phyloP scores from a whole-genome alignment of 2,888 invertebrate species.

The Ernsta delagoae region DNA sequence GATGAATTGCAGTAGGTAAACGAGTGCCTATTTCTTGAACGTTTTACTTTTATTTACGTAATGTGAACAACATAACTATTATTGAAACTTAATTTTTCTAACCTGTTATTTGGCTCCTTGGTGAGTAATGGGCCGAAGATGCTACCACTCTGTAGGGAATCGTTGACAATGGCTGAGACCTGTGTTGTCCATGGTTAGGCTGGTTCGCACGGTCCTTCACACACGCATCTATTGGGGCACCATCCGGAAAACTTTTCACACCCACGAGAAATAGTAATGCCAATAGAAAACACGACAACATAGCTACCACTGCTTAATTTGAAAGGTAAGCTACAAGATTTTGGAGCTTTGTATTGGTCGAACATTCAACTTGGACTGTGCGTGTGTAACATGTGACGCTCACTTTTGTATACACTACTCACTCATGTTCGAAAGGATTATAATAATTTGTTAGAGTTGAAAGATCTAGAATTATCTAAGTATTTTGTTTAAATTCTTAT shows the following conservation, averaged over 20 bases:
- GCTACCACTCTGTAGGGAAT: constrained; percentile 89
- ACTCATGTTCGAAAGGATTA: constrained; percentile 68
- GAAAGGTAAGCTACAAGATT: constrained; percentile 13
- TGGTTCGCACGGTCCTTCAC: constrained; percentile 90
- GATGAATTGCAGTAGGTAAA: too few species aligned
- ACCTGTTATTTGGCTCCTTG: constrained; percentile 90
- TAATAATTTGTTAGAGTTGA: constrained; percentile 60
- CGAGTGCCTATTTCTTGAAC: too few species aligned
- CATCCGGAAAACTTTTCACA: constrained; percentile 89
- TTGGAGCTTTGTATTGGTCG: constrained; percentile 47
- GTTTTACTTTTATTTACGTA: too few species aligned
- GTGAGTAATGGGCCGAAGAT: constrained; percentile 86
- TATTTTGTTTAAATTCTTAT: not conserved
- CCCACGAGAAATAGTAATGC: constrained; percentile 59
- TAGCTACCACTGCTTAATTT: constrained; percentile 41
- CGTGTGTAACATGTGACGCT: constrained; percentile 57
- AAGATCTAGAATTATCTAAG: not conserved
- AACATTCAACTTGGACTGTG: constrained; percentile 66
- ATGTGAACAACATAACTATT: too few species aligned
- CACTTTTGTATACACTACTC: constrained; percentile 70
- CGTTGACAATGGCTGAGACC: constrained; percentile 86
- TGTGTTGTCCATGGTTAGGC: constrained; percentile 91
- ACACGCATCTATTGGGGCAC: constrained; percentile 92
- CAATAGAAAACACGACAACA: constrained; percentile 62
- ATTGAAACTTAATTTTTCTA: constrained; percentile 35